phyloP scores from a whole-genome alignment of 64 coral and sea anemone species.

The Platygyra sinensis region DNA sequence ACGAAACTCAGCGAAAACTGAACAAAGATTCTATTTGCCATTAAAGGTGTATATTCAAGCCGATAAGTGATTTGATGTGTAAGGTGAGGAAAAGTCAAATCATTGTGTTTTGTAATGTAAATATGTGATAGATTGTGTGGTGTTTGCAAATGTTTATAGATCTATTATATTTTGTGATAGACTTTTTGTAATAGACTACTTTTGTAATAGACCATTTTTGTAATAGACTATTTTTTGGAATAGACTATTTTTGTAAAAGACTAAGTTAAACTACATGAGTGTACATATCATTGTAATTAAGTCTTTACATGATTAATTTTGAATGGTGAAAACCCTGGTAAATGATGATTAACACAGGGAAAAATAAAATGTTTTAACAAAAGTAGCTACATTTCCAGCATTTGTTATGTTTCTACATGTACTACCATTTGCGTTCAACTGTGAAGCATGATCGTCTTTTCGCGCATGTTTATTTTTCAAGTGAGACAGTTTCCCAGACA shows the following conservation, averaged over 20 bases:
- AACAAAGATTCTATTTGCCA: background rate
- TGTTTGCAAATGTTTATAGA: background rate
- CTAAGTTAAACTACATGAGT: background rate
- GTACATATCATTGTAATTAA: slow-evolving; percentile 23
- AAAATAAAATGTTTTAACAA: background rate
- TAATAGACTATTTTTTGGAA: too few species aligned
- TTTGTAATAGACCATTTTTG: too few species aligned
- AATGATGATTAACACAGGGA: background rate
- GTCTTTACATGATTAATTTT: background rate
- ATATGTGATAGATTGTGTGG: background rate
- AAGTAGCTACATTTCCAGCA: too few species aligned
- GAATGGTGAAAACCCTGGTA: background rate
- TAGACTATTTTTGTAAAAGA: background rate
- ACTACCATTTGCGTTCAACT: too few species aligned
- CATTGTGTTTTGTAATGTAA: background rate
- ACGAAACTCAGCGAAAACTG: background rate
- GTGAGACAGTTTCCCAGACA: too few species aligned
- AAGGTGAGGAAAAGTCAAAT: slow-evolving; percentile 17
- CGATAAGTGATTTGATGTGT: background rate
- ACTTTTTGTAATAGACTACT: background rate
- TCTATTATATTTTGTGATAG: background rate
- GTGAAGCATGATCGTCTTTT: too few species aligned
- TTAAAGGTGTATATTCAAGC: background rate
- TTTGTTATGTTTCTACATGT: too few species aligned
- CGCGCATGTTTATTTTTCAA: too few species aligned